Percentiles rank a stretch among this genome's conserved stretches.
phyloP scores from a whole-genome alignment of 1,140 invertebrate species.

The Heliconius eleuchia region DNA sequence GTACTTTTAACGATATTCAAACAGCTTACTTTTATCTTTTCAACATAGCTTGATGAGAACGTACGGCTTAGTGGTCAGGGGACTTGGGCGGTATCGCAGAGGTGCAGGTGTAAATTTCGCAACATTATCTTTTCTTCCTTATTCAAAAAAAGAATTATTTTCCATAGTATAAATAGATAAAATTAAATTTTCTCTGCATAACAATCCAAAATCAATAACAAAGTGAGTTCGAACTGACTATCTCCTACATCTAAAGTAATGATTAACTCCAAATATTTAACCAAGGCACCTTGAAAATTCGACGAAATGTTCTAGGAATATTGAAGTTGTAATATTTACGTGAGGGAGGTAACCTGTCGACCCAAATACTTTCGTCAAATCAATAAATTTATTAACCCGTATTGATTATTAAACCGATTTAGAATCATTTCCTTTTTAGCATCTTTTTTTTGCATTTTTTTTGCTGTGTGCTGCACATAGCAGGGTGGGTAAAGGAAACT shows the following conservation, averaged over 20 bases:
- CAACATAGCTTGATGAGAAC: too few relatives aligned
- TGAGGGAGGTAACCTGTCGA: not conserved
- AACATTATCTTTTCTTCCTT: too few relatives aligned
- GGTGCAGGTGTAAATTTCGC: too few relatives aligned
- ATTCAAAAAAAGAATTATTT: too few relatives aligned
- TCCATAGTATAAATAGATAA: too few relatives aligned
- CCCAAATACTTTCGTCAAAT: not conserved
- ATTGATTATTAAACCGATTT: not conserved
- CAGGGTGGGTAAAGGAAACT: not conserved
- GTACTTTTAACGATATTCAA: too few relatives aligned
- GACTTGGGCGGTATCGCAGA: too few relatives aligned
- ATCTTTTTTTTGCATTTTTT: not conserved
- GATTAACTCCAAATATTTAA: not conserved
- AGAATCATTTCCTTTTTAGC: not conserved
- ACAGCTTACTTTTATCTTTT: too few relatives aligned
- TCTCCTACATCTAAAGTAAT: not conserved
- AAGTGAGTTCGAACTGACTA: too few relatives aligned
- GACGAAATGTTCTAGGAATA: not conserved
- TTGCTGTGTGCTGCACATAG: not conserved
- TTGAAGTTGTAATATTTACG: constrained; percentile 4
- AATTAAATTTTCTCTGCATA: not conserved
- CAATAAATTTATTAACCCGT: not conserved
- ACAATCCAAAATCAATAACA: too few relatives aligned
- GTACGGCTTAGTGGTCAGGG: too few relatives aligned
- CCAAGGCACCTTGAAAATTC: not conserved